Percentiles rank a stretch among this genome's conserved stretches.
These are phyloP conservation scores for Drosophila testacea DNA, from an alignment of 2,888 invertebrate genomes.

Conservation along the genomic window DNA sequence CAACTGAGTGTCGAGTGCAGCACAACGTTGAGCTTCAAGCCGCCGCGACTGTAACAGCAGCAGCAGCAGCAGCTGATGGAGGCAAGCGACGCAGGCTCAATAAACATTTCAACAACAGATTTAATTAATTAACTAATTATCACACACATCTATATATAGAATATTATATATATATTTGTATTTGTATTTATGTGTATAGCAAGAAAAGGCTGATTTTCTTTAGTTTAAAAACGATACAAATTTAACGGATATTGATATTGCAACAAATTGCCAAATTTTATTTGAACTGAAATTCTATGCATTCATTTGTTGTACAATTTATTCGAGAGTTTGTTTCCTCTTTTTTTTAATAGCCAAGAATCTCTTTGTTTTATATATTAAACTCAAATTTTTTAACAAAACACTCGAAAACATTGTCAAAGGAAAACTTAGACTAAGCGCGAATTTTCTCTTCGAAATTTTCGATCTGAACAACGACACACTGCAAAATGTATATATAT, in stretches of 20 bases:
- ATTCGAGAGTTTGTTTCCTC: slow-evolving; percentile 30
- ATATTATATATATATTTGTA: slow-evolving; percentile 30
- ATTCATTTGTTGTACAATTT: slow-evolving; percentile 41
- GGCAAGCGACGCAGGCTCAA: slow-evolving; percentile 45
- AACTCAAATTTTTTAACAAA: slow-evolving; percentile 18
- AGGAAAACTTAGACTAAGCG: slow-evolving; percentile 28
- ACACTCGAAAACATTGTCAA: slow-evolving; percentile 72
- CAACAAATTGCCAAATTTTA: slow-evolving; percentile 82
- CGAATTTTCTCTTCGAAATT: slow-evolving; percentile 33
- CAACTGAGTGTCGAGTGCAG: slow-evolving; percentile 67
- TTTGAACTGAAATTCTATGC: slow-evolving; percentile 54
- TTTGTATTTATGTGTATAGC: slow-evolving; percentile 75
- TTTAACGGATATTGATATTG: slow-evolving; percentile 57
- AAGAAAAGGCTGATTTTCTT: slow-evolving; percentile 83
- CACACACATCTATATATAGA: slow-evolving; percentile 2
- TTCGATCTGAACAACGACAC: slow-evolving; percentile 38
- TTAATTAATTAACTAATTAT: slow-evolving; percentile 24
- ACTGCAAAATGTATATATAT: slow-evolving; percentile 20
- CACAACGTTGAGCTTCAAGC: slow-evolving; percentile 70
- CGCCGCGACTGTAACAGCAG: slow-evolving; percentile 75
- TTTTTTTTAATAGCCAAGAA: slow-evolving; percentile 44
- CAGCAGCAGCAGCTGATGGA: slow-evolving; percentile 42
- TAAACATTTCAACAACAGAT: slow-evolving; percentile 44
- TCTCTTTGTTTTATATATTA: slow-evolving; percentile 50
- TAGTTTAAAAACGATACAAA: slow-evolving; percentile 67